Base-by-base conservation (phyloP, 2,888 invertebrate genomes). In the Hetaerina titia region DNA sequence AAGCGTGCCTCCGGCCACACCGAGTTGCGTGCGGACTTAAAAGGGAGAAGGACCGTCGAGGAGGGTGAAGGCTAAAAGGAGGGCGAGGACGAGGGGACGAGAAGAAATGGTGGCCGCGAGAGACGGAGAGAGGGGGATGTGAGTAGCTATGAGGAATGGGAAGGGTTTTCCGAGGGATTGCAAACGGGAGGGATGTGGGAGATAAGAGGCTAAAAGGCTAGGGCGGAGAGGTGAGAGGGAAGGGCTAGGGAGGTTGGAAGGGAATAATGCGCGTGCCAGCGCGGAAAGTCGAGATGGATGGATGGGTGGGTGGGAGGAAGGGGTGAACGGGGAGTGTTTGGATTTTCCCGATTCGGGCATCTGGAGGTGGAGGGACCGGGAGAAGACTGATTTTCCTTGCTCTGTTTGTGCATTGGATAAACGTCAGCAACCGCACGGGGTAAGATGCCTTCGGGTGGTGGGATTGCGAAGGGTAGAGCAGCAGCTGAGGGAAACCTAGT, bases 111-210 rank as follows among this genome's bases (percentile, higher is more conserved):
- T 45, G 45, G 25, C 81, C 11, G 69, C 17, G 69, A 15, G 17
- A n/a, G 69, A n/a, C 4, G 5, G 31, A 81, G 25, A 81, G 81
- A 31, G 81, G n/a, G n/a, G 11, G 69, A 69, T 5, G 69, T 69
- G 69, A 69, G 69, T n/a, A 17, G n/a, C 13, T 81, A 81, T 81
- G 81, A 81, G 81, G 81, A 81, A 81, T 81, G 81, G 81, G 11
- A 31, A 31, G 11, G 81, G 81, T 81, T 81, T 81, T 69, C 31
- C 31, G 31, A 81, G 81, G 81, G 81, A 81, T 81, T 81, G 22
- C 81, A 31, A 31, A 81, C 81, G 25, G 31, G 13, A 31, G 81
- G 81, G 81, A 31, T 11, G 9, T 13, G 13, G 81, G 81, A 19
- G 81, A 31, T 81, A 81, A 81, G 81, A 81, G 81, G 81, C 81